phyloP scores from a whole-genome alignment of 1,140 invertebrate species.

The Oryctes rhinoceros region DNA sequence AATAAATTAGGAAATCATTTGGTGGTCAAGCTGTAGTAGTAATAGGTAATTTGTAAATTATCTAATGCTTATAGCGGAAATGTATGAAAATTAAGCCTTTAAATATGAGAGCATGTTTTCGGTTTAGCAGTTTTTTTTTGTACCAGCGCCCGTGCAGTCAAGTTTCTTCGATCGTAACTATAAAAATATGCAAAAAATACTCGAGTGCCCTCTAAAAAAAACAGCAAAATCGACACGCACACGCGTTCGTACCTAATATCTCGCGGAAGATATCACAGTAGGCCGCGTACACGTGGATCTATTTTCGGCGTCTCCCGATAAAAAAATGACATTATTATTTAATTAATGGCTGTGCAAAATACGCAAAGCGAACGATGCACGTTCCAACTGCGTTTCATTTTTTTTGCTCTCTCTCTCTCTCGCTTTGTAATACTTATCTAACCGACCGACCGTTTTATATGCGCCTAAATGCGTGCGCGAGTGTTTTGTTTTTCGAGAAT shows the following conservation, averaged over 20 bases:
- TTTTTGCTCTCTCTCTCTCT: background rate
- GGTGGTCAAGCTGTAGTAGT: too few relatives aligned
- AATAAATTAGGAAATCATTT: too few relatives aligned
- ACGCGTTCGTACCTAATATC: conserved; percentile 18
- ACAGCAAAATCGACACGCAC: conserved; percentile 13
- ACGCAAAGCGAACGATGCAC: conserved; percentile 22
- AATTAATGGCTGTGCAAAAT: conserved; percentile 33
- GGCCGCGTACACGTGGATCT: conserved; percentile 27
- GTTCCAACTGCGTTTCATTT: conserved; percentile 23
- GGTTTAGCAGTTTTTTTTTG: too few relatives aligned
- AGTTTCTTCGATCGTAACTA: background rate
- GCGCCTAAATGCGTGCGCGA: background rate
- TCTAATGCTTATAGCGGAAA: too few relatives aligned
- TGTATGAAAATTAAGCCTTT: too few relatives aligned
- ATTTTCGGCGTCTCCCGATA: conserved; percentile 28
- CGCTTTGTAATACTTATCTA: conserved; percentile 3
- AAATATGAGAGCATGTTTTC: too few relatives aligned
- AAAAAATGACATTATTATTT: conserved; percentile 37
- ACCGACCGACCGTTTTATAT: background rate
- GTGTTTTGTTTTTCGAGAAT: conserved; percentile 17
- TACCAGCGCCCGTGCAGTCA: background rate
- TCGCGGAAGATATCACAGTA: conserved; percentile 26
- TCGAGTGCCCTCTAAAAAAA: background rate
- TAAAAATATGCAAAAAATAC: conserved; percentile 16
- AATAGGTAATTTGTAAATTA: too few relatives aligned